Evolutionary conservation across 2,888 invertebrate genomes (phyloP).

Genomic region (Drosophila prolongata): DNA sequence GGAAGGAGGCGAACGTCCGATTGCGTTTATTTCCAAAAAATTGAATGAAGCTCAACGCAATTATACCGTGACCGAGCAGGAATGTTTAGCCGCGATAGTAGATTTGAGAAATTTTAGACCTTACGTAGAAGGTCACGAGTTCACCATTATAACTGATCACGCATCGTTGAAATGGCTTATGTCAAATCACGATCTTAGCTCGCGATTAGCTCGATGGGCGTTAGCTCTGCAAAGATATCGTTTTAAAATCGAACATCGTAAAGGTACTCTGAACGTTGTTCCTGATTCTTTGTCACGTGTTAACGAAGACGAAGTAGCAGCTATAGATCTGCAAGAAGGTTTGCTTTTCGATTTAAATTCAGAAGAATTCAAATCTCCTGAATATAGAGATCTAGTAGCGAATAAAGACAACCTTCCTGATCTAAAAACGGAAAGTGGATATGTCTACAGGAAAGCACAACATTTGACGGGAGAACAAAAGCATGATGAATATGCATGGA

Average conservation of each 20-base stretch:
- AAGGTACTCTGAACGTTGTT: conserved; percentile 1
- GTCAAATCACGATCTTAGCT: neutral
- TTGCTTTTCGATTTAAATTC: neutral
- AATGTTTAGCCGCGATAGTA: neutral
- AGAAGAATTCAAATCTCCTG: neutral
- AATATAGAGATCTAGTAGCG: neutral
- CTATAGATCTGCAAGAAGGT: neutral
- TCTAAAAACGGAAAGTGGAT: neutral
- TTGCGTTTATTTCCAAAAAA: no score
- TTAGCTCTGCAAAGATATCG: neutral
- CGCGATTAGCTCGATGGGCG: neutral
- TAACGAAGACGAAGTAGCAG: neutral
- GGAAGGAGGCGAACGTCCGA: no score
- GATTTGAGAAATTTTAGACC: neutral
- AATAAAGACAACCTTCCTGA: conserved; percentile 1
- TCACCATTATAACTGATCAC: neutral
- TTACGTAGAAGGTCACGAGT: neutral
- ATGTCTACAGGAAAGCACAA: neutral
- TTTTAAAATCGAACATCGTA: neutral
- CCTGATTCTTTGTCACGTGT: neutral
- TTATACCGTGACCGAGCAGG: neutral
- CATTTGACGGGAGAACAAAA: neutral
- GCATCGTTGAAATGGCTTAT: neutral
- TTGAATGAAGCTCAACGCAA: neutral
- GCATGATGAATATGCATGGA: neutral